Evolutionary conservation across 2,888 invertebrate species (phyloP).

Genomic region (Eupithecia dodoneata): DNA sequence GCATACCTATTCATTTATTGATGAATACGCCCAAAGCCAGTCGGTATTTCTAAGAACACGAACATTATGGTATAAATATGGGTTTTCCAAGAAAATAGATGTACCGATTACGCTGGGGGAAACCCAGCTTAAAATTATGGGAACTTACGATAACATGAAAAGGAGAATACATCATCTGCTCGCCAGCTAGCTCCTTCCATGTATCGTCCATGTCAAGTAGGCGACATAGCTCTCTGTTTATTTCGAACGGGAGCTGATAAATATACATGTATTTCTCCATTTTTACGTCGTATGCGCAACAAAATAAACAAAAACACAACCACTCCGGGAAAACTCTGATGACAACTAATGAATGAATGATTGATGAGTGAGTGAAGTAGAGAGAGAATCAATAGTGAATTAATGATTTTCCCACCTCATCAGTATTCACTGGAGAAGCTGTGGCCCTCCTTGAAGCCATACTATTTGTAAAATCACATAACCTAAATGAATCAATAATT

Average conservation of each 20-base stretch:
- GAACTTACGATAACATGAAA: slow-evolving; percentile 82
- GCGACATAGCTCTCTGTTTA: slow-evolving; percentile 88
- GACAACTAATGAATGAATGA: background rate
- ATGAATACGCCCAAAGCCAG: background rate
- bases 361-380: background rate
- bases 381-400: no score
- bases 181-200: slow-evolving; percentile 91
- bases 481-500: no score
- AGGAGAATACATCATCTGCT: slow-evolving; percentile 86
- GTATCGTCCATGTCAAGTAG: slow-evolving; percentile 90
- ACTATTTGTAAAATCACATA: no score
- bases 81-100: slow-evolving; percentile 26
- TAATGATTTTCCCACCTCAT: no score
- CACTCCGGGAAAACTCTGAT: background rate
- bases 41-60: slow-evolving; percentile 2
- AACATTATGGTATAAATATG: background rate
- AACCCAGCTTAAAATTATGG: slow-evolving; percentile 46
- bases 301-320: slow-evolving; percentile 13
- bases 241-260: slow-evolving; percentile 89
- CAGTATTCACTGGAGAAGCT: no score
- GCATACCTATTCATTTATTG: background rate
- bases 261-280: slow-evolving; percentile 79
- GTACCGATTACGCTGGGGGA: slow-evolving; percentile 48
- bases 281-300: slow-evolving; percentile 35
- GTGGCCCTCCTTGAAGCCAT: no score